Percentiles rank a stretch among this genome's conserved stretches.
These are phyloP conservation scores for Eupeodes luniger DNA, from an alignment of 2,888 invertebrate species.

Conservation along the genomic window DNA sequence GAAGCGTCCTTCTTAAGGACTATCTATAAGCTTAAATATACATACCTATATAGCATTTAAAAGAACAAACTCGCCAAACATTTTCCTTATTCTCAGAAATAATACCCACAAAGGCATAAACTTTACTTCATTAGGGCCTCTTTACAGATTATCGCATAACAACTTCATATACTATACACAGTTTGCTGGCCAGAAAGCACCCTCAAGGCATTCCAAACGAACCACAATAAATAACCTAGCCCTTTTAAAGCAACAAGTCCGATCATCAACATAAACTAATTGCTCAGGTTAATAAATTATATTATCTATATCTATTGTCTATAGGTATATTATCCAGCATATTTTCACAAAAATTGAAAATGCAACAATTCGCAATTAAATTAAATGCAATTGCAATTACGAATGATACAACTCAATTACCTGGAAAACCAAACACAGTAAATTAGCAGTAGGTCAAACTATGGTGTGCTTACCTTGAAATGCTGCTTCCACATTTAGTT, in stretches of 20 bases:
- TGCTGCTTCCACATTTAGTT: constrained; percentile 85
- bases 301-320: constrained; percentile 5
- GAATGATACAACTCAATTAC: constrained; percentile 47
- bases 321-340: constrained; percentile 12
- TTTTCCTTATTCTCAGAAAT: background rate
- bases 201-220: constrained; percentile 1
- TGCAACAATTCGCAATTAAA: constrained; percentile 49
- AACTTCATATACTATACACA: background rate
- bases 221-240: constrained; percentile 24
- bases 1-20: constrained; percentile 9
- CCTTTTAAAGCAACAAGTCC: constrained; percentile 28
- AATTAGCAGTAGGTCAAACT: constrained; percentile 25
- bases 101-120: background rate
- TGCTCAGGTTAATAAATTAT: constrained; percentile 32
- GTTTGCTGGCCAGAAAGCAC: background rate
- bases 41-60: background rate
- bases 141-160: background rate
- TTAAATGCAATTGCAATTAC: constrained; percentile 19
- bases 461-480: constrained; percentile 85
- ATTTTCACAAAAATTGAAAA: constrained; percentile 24
- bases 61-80: background rate
- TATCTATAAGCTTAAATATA: background rate
- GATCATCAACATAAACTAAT: constrained; percentile 14
- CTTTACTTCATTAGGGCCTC: background rate
- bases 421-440: constrained; percentile 45